A percentile compares a stretch with the other conserved stretches of the same genome.
Conservation (phyloP, 2,113 vertebrate genomes). For the Cyanoderma ruficeps region DNA sequence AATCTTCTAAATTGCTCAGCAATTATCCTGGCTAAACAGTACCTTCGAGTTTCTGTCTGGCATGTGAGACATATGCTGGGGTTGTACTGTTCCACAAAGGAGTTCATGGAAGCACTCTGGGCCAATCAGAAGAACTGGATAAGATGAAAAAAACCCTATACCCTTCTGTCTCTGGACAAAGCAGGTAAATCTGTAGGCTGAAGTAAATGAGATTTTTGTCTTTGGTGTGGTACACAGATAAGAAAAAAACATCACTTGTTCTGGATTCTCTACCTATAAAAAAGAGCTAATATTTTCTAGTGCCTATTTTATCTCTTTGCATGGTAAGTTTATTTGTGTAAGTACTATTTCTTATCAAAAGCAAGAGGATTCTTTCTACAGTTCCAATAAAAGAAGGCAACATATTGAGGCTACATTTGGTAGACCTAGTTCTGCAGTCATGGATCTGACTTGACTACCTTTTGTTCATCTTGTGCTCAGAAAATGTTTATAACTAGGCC, state of each 20-base stretch:
- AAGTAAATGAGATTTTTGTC: neutral
- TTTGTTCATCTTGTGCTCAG: neutral
- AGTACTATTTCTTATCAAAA: neutral
- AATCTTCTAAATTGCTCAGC: neutral
- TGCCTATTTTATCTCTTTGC: neutral
- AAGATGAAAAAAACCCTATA: neutral
- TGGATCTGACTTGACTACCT: neutral
- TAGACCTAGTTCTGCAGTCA: neutral
- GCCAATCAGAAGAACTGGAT: neutral
- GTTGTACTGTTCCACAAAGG: neutral
- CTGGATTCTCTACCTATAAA: neutral
- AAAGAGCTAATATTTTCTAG: neutral
- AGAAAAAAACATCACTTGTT: neutral
- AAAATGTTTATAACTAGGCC: neutral
- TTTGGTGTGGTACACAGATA: neutral
- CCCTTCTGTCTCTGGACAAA: neutral
- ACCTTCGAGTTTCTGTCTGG: neutral
- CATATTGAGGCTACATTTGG: neutral
- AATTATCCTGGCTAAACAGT: neutral
- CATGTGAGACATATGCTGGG: neutral
- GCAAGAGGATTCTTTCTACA: neutral
- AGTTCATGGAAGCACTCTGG: neutral
- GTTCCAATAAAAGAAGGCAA: neutral
- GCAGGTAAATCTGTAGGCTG: neutral
- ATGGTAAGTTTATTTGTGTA: neutral